phyloP scores from a whole-genome alignment of 2,888 invertebrate genomes.

The Nemotelus pantherinus region DNA sequence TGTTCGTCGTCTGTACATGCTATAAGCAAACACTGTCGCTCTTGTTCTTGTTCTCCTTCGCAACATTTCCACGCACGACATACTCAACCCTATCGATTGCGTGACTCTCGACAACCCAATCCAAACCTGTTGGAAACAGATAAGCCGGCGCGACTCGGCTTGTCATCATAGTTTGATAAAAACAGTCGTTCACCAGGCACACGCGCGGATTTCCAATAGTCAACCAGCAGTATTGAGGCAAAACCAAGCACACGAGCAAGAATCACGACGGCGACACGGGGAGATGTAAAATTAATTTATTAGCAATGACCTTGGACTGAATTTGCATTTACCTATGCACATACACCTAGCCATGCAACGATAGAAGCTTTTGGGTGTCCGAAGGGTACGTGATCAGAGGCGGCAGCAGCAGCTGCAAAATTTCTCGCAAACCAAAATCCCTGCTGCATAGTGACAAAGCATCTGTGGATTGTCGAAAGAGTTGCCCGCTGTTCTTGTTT shows the following conservation, averaged over 20 bases:
- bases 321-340: conserved; percentile 23
- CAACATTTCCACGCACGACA: neutral
- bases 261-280: neutral
- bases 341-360: neutral
- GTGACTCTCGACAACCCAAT: neutral
- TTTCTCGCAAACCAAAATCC: no score
- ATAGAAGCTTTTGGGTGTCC: neutral
- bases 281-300: neutral
- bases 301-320: conserved; percentile 29
- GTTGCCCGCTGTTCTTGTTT: no score
- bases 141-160: neutral
- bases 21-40: no score
- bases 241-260: neutral
- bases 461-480: no score
- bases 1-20: no score
- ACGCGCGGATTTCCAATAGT: conserved; percentile 11
- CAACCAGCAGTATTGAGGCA: neutral
- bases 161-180: no score
- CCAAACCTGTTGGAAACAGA: conserved; percentile 12
- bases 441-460: no score
- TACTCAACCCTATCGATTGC: neutral
- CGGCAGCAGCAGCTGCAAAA: no score
- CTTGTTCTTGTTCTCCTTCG: neutral
- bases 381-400: no score
- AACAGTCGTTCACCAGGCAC: neutral